These are phyloP conservation scores for Microcebus ravelobensis DNA, from an alignment of 2,113 vertebrate genomes.

Conservation along the genomic window DNA sequence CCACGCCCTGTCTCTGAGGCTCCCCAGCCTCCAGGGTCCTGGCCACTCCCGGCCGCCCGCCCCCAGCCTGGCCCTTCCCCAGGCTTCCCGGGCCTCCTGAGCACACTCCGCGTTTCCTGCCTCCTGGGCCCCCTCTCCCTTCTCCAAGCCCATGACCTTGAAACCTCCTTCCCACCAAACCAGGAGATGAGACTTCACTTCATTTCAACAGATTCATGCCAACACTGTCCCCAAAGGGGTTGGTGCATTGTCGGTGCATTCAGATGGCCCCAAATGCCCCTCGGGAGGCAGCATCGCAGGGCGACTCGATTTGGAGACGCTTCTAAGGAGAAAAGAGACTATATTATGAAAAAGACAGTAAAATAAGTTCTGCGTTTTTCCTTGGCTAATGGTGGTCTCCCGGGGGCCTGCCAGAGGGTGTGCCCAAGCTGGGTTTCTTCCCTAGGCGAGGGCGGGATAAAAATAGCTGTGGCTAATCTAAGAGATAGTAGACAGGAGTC, in stretches of 20 bases:
- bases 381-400: constrained; percentile 17
- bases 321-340: background rate
- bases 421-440: constrained; percentile 57
- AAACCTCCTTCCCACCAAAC: background rate
- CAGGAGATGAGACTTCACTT: background rate
- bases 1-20: background rate
- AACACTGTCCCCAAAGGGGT: background rate
- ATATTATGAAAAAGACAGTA: background rate
- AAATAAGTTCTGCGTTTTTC: background rate
- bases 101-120: background rate
- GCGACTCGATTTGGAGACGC: background rate
- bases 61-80: background rate
- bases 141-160: background rate
- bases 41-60: background rate
- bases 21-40: no score
- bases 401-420: constrained; percentile 23
- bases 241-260: rapidly evolving
- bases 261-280: background rate
- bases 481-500: constrained; percentile 64
- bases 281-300: background rate
- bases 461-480: constrained; percentile 82
- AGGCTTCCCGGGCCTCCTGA: background rate
- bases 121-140: background rate
- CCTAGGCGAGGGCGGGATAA: constrained; percentile 64
- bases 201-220: background rate